Base-by-base conservation (phyloP, 2,888 invertebrate species). In the Parnassius orleans region DNA sequence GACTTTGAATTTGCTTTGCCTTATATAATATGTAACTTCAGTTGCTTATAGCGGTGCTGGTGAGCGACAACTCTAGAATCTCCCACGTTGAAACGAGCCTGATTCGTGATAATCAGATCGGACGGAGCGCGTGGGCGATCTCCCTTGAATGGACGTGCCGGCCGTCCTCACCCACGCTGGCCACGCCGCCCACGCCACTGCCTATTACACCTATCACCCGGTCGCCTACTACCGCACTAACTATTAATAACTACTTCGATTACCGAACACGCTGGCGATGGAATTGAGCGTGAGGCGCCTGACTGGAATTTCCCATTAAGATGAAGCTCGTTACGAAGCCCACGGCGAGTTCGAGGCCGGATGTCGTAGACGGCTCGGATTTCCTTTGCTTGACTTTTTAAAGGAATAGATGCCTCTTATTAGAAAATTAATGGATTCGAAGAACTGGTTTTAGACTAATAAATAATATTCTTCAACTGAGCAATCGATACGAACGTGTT, bases 141-240 rank as follows among this genome's bases (percentile, higher is more conserved):
- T 79, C 80, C 80, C 79, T 84, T 87, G 83, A 88, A 90, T 87
- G 89, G 86, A 77, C 82, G 78, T 75, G 80, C 74, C 79, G 78
- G 76, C 74, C 73, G 73, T 3, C 10, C 72, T 69, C 76, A 69
- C 86, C 82, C 78, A 81, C 85, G 75, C 80, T 7, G 33, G 33
- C 33, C 33, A 33, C 7, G 33, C 67, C 71, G 50, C 76, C 71
- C 67, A 74, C 72, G 71, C 59, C 66, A 65, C 68, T 71, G 47
- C 76, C 71, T 67, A 74, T 72, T 70, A 59, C 65, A 65, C 73
- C 71, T 71, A 72, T 70, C 62, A 65, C 64, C 58, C 14, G 64
- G 44, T 61, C 14, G 54, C 65, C 65, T 61, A 56, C 48, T 48
- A 14, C 58, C 62, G 62, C 53, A 71, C 72, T 71, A 65, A 67